Conservation (phyloP, 2,888 invertebrate species). For the Gnatocerus cornutus region DNA sequence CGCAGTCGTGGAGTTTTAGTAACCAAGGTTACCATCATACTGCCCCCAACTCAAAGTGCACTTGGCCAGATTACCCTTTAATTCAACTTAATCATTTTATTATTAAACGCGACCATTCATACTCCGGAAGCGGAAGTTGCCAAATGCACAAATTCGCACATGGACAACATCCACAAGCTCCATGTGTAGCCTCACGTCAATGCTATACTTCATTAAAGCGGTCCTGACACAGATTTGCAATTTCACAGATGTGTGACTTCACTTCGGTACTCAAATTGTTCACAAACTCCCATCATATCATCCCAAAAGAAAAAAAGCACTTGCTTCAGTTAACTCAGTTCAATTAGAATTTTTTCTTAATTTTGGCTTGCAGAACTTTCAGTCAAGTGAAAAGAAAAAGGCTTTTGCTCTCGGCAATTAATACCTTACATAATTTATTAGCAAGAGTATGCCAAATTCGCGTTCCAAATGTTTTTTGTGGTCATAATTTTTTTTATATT, state of each 20-base stretch:
- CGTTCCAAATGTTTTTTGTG: too few species aligned
- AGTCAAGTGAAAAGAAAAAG: too few species aligned
- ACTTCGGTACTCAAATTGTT: not conserved
- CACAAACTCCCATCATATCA: too few species aligned
- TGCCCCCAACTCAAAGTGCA: slow-evolving; percentile 29
- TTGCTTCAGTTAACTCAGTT: too few species aligned
- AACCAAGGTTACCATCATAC: slow-evolving; percentile 58
- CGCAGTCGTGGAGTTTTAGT: slow-evolving; percentile 60
- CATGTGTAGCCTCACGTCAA: not conserved
- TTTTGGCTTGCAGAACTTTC: too few species aligned
- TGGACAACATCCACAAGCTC: slow-evolving; percentile 1
- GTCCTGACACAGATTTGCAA: not conserved
- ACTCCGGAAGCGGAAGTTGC: slow-evolving; percentile 23
- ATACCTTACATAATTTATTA: too few species aligned
- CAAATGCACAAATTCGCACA: slow-evolving; percentile 30
- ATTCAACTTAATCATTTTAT: slow-evolving; percentile 2
- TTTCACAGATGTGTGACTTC: not conserved
- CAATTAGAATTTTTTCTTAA: too few species aligned
- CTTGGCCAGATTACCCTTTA: slow-evolving; percentile 31
- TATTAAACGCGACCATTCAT: slow-evolving; percentile 11
- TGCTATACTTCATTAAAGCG: not conserved
- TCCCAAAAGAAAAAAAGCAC: too few species aligned
- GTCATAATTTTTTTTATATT: too few species aligned
- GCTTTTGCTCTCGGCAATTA: too few species aligned
- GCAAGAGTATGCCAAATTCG: too few species aligned